Percentiles rank a stretch among this genome's conserved stretches.
These are phyloP conservation scores for Holothuria scabra DNA, from an alignment of 53 echinoderm and acorn worm genomes.

Conservation along the genomic window DNA sequence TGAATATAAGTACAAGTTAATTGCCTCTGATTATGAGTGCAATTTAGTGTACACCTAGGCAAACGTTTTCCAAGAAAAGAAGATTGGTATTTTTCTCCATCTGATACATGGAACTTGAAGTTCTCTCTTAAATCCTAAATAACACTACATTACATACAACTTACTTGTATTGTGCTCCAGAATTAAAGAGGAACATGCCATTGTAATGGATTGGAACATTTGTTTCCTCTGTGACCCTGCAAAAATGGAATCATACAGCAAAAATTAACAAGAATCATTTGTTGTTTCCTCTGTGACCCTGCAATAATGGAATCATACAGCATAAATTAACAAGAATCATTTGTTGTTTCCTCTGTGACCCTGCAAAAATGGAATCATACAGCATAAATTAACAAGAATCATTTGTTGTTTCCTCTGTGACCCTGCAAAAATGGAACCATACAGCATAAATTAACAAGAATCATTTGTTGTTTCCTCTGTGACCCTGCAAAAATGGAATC, in stretches of 20 bases:
- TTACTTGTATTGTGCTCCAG: conserved; percentile 95
- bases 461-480: too few relatives aligned
- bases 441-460: not conserved
- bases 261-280: too few relatives aligned
- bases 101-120: too few relatives aligned
- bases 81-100: too few relatives aligned
- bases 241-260: not conserved
- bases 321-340: not conserved
- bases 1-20: too few relatives aligned
- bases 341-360: conserved; percentile 57
- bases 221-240: conserved; percentile 76
- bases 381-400: not conserved
- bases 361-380: conserved; percentile 38
- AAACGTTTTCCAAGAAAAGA: too few relatives aligned
- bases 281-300: conserved; percentile 70
- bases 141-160: not conserved
- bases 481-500: too few relatives aligned
- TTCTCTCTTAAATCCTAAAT: too few relatives aligned
- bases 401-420: conserved; percentile 52
- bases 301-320: not conserved
- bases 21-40: too few relatives aligned
- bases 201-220: conserved; percentile 72
- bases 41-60: too few relatives aligned
- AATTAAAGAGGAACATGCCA: conserved; percentile 78
- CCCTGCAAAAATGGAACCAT: conserved; percentile 48